Conservation (phyloP, 2,113 vertebrate species). For the Rhodinocichla rosea region DNA sequence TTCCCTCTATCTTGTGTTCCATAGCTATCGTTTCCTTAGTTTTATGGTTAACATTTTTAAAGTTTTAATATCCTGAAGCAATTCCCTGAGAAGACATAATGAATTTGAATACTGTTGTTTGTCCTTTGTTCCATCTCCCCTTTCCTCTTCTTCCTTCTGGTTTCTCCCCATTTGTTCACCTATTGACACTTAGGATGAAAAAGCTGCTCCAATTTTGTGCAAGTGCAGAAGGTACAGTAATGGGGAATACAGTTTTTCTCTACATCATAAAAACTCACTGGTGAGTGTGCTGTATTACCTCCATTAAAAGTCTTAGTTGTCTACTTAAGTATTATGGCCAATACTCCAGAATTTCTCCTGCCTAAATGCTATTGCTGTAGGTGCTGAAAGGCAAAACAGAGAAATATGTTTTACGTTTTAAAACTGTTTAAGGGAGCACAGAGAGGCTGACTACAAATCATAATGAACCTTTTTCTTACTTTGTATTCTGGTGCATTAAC, state of each 20-base stretch:
- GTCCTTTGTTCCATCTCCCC: background rate
- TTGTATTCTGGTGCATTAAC: slow-evolving; percentile 34
- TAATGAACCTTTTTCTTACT: slow-evolving; percentile 39
- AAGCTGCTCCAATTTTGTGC: slow-evolving; percentile 18
- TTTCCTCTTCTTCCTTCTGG: background rate
- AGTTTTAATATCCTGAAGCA: background rate
- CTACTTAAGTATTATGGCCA: background rate
- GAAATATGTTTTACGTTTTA: background rate
- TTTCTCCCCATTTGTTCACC: background rate
- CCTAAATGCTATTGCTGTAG: background rate
- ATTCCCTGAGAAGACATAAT: background rate
- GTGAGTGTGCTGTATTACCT: slow-evolving; percentile 2
- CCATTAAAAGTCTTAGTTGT: slow-evolving; percentile 5
- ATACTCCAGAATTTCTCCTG: slow-evolving; percentile 24
- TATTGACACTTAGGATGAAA: background rate
- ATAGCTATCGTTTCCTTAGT: background rate
- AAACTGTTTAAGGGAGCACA: slow-evolving; percentile 32
- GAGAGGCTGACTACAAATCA: slow-evolving; percentile 10
- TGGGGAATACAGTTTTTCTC: background rate
- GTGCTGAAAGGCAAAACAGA: slow-evolving; percentile 17
- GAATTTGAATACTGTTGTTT: background rate
- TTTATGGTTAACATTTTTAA: background rate
- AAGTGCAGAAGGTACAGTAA: slow-evolving; percentile 5
- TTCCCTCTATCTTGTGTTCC: slow-evolving; percentile 26
- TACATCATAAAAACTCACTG: background rate